These are phyloP conservation scores for Gymnocypris eckloni DNA, from an alignment of 2,797 vertebrate species.

Conservation along the genomic window DNA sequence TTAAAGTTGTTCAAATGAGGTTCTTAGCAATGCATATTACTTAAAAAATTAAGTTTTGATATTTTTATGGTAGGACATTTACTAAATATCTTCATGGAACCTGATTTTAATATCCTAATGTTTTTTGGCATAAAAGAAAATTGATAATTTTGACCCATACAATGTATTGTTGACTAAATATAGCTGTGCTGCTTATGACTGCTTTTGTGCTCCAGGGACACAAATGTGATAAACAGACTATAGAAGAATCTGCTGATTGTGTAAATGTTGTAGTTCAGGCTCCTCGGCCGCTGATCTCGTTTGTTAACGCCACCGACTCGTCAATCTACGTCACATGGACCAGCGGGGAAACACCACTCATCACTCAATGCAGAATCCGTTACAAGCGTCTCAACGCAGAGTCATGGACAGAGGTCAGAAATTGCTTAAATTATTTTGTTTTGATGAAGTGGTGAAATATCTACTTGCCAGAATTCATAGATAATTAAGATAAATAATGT, in stretches of 20 bases:
- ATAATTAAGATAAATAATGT: neutral
- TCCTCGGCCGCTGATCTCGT: slow-evolving; percentile 49
- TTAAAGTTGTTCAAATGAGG: no score
- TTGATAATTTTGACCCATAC: no score
- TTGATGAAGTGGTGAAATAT: no score
- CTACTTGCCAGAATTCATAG: no score
- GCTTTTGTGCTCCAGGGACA: no score
- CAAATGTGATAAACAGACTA: neutral
- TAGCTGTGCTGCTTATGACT: no score
- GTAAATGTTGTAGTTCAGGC: slow-evolving; percentile 47
- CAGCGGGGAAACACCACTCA: neutral
- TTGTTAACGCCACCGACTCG: slow-evolving; percentile 27
- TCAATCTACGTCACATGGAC: slow-evolving; percentile 53
- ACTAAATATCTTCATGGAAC: no score
- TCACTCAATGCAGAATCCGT: slow-evolving; percentile 40
- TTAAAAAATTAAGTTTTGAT: neutral
- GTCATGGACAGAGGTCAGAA: slow-evolving; percentile 53
- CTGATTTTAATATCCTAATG: no score
- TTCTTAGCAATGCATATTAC: no score
- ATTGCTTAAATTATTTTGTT: neutral
- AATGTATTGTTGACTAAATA: no score
- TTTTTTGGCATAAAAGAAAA: no score
- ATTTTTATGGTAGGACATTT: no score
- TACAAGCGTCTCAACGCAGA: slow-evolving; percentile 40
- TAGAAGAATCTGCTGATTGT: neutral